Evolutionary conservation across 2,113 vertebrate genomes (phyloP).

Genomic region (Eleginops maclovinus): DNA sequence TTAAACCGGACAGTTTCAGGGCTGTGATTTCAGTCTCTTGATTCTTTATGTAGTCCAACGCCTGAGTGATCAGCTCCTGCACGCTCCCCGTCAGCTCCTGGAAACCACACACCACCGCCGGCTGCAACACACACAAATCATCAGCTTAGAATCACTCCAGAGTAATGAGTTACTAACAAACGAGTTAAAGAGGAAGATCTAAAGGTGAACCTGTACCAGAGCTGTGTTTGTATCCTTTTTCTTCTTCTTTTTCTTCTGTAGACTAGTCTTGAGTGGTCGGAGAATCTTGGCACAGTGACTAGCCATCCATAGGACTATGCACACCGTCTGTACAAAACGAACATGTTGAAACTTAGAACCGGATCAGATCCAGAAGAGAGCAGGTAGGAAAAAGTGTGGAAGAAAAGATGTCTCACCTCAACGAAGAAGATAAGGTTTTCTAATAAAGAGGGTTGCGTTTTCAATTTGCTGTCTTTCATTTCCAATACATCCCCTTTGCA

Average conservation of each 20-base stretch:
- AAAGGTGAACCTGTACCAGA: conserved; percentile 80
- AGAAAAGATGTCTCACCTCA: conserved; percentile 86
- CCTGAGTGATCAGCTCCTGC: conserved; percentile 89
- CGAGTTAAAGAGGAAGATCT: neutral
- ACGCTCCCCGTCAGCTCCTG: conserved; percentile 90
- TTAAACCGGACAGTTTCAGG: conserved; percentile 91
- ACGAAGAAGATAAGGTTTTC: conserved; percentile 96
- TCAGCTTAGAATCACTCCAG: neutral
- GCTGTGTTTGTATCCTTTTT: conserved; percentile 92
- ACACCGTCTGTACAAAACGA: conserved; percentile 85
- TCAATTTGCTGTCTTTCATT: conserved; percentile 88
- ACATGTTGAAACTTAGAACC: neutral
- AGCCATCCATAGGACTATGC: conserved; percentile 91
- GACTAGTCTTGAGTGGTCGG: conserved; percentile 92
- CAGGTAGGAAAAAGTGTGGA: neutral
- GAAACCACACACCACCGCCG: conserved; percentile 90
- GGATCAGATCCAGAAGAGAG: neutral
- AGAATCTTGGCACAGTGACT: conserved; percentile 91
- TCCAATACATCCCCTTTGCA: conserved; percentile 95
- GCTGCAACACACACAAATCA: conserved; percentile 78
- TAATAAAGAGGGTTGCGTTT: conserved; percentile 88
- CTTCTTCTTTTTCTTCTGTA: conserved; percentile 99
- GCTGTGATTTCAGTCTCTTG: conserved; percentile 89
- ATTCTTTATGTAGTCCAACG: conserved; percentile 90
- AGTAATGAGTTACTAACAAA: neutral